Evolutionary conservation across 1,140 invertebrate genomes (phyloP), one percentile per base, ranked within the genome.

Genomic region (Thaumatotibia leucotreta): DNA sequence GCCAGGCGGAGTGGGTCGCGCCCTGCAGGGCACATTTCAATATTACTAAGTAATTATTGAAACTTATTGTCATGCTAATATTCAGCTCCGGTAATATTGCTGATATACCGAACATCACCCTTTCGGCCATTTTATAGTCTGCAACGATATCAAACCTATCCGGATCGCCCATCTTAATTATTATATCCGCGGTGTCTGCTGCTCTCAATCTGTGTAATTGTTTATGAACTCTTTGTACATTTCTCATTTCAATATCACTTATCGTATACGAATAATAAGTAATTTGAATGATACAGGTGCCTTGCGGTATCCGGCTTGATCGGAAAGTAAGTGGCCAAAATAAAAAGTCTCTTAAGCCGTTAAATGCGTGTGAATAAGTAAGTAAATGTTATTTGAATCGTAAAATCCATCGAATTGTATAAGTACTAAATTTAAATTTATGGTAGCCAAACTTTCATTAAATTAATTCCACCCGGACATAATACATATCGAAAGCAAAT

Each of bases 11-110:
- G 14, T 67, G 27, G 24, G 45, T 23, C 35, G 29, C 22, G 39
- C 39, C 65, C 65, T 63, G 62, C 61, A 67, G 65, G 65, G 61
- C 66, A 45, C 11, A 54, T 4, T n/a, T 10, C 10, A n/a, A 31
- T 27, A 27, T 58, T 27, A n/a, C n/a, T n/a, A 11, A 52, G 20
- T 52, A 58, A 58, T 58, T 27, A 58, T 29, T 1, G n/a, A 58
- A 14, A 27, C 23, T 24, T 29, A 58, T 58, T 58, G 52, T 27
- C 27, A 20, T 65, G 45, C 63, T 64, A 50, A 65, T 64, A 45
- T 45, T 45, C 35, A 17, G 14, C 14, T 14, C 6, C 11, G 39
- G 39, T 8, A 20, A 14, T 6, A 20, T 17, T 20, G 14, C 17
- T n/a, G 8, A 20, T 17, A 1, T 45, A 17, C 17, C n/a, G 17